Evolutionary conservation across 2,113 vertebrate species (phyloP).

Genomic region (Apus apus): DNA sequence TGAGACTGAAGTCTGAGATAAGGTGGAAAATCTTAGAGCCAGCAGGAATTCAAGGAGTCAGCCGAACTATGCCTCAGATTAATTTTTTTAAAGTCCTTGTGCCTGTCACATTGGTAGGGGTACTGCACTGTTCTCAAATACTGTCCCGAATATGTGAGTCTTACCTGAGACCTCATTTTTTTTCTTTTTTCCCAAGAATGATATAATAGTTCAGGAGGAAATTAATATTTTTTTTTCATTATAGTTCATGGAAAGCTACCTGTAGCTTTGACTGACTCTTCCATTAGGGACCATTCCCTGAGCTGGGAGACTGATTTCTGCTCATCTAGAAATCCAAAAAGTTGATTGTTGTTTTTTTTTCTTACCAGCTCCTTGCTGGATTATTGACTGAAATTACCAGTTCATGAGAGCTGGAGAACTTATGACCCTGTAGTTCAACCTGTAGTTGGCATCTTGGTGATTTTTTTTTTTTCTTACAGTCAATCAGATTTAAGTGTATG

Average conservation of each 20-base stretch:
- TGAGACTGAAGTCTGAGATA: not conserved
- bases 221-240: not conserved
- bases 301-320: not conserved
- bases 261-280: not conserved
- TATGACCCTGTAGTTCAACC: not conserved
- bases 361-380: not conserved
- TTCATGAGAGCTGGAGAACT: rapidly evolving
- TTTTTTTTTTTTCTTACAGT: not conserved
- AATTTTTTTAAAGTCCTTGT: not conserved
- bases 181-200: rapidly evolving
- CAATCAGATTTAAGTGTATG: not conserved
- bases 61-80: not conserved
- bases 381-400: not conserved
- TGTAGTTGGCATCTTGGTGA: no score
- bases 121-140: not conserved
- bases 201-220: not conserved
- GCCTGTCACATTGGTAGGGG: not conserved
- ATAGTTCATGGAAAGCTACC: not conserved
- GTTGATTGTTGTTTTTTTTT: rapidly evolving
- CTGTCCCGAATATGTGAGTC: not conserved
- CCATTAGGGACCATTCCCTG: not conserved
- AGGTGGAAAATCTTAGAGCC: not conserved
- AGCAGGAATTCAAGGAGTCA: not conserved
- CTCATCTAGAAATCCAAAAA: not conserved
- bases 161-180: not conserved